These are phyloP conservation scores for Entomobrya proxima DNA, from an alignment of 2,888 invertebrate genomes.

Conservation along the genomic window DNA sequence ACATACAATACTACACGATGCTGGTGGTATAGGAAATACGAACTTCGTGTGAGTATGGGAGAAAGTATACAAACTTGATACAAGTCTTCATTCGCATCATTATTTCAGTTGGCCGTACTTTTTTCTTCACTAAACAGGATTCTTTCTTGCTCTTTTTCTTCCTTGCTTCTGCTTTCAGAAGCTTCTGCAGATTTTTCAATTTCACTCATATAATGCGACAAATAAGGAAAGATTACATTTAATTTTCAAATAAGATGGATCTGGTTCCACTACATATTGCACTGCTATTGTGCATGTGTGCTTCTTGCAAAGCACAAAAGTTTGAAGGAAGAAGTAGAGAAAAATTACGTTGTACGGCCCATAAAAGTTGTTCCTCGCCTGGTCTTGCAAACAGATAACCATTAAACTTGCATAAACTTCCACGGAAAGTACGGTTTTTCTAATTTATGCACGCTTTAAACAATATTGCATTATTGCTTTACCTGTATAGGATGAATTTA, in stretches of 20 bases:
- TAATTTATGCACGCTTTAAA: background rate
- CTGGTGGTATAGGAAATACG: too few relatives aligned
- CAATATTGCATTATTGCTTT: background rate
- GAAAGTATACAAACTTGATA: too few relatives aligned
- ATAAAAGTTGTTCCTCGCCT: background rate
- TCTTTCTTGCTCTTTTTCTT: background rate
- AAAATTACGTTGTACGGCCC: background rate
- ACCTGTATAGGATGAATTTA: background rate
- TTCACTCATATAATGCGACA: slow-evolving; percentile 30
- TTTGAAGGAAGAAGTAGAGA: background rate
- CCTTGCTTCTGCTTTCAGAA: background rate
- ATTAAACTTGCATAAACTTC: slow-evolving; percentile 16
- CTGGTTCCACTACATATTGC: slow-evolving; percentile 50
- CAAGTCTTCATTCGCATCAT: too few relatives aligned
- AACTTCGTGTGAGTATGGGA: too few relatives aligned
- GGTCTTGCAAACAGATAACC: slow-evolving; percentile 13
- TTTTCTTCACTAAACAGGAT: background rate
- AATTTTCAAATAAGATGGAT: slow-evolving; percentile 63
- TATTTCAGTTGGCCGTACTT: background rate
- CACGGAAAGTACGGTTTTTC: background rate
- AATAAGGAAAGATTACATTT: slow-evolving; percentile 63
- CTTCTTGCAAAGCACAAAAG: background rate
- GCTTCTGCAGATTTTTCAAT: slow-evolving; percentile 39
- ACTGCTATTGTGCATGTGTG: background rate
- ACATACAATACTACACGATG: too few relatives aligned